Evolutionary conservation across 2,797 vertebrate genomes (phyloP), one percentile per base, ranked within the genome.

Genomic region (Amniataba percoides): DNA sequence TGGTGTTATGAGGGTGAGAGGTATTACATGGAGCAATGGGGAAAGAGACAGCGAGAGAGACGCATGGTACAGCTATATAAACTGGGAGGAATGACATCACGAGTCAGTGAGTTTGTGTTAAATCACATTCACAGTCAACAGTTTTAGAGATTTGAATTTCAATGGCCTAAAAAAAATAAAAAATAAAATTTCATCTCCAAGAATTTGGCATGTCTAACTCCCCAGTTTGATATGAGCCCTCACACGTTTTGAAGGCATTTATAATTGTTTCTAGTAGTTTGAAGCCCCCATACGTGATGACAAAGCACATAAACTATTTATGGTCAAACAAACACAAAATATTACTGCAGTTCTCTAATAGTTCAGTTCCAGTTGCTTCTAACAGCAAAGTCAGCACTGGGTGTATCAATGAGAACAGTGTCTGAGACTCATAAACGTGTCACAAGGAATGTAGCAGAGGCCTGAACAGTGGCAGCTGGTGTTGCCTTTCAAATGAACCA

Each of bases 1-100:
- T 63, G 72, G 73, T 79, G 78, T 91, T 91, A 90, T 71, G 78
- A 86, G 34, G 59, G 71, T 80, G 83, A 87, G 83, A 78, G 63
- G 36, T 72, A 81, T 91, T 83, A 91, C 80, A 85, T 89, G 89
- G 48, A 84, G 59, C 13, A 5, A 90, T 80, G 90, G 43, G 40
- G 40, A 84, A 63, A 90, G 63, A 88, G 52, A 90, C 18, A 88
- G 66, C 87, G 62, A 86, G 65, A 83, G 49, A 78, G 80, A 89
- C 60, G 77, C 60, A 87, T 77, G 43, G 59, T 74, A 89, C 84
- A 88, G 72, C 23, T 64, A 89, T 83, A 88, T 75, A 87, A 86
- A 88, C 82, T 79, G 75, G 79, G 80, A 87, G 72, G 77, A 85
- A 84, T 66, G 85, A 85, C 74, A 79, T 73, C 42, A 60, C 74